Evolutionary conservation across 2,113 vertebrate genomes (phyloP).

Genomic region (Oceanites oceanicus): DNA sequence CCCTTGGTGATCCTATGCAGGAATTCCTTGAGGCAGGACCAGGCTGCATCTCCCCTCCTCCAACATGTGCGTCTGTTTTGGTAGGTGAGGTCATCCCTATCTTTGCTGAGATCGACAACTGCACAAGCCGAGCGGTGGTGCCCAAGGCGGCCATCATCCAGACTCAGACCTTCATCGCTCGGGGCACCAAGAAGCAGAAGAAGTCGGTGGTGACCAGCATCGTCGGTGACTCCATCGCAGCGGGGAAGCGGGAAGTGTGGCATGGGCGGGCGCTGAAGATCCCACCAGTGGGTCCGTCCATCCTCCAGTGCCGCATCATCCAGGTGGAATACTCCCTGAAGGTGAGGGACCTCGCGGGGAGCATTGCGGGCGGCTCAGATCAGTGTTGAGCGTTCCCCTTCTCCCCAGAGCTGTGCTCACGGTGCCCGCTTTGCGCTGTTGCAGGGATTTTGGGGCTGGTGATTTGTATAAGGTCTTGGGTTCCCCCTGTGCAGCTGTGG

Average conservation of each 20-base stretch:
- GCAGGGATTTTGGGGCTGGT: background rate
- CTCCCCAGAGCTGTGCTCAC: background rate
- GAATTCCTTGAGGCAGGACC: background rate
- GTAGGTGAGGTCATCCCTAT: conserved; percentile 93
- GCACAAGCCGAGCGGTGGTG: conserved; percentile 81
- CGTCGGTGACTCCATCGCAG: conserved; percentile 78
- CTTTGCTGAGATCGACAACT: conserved; percentile 93
- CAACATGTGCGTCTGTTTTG: accelerated
- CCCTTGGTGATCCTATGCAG: background rate
- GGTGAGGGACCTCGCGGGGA: conserved; percentile 58
- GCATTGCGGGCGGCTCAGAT: background rate
- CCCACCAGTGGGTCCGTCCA: conserved; percentile 90
- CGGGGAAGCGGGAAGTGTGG: conserved; percentile 84
- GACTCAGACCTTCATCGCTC: conserved; percentile 92
- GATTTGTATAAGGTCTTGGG: no score
- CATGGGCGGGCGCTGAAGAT: conserved; percentile 90
- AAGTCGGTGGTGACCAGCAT: conserved; percentile 86
- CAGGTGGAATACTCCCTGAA: conserved; percentile 92
- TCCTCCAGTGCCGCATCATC: conserved; percentile 92
- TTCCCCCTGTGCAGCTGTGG: background rate
- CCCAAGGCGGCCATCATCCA: conserved; percentile 91
- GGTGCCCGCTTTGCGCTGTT: background rate
- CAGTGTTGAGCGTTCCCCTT: accelerated
- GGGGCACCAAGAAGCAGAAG: conserved; percentile 93
- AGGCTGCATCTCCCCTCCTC: background rate